Percentiles rank a stretch among this genome's conserved stretches.
Evolutionary conservation across 2,888 invertebrate genomes (phyloP).

Genomic region (Alloscopus bannaensis): DNA sequence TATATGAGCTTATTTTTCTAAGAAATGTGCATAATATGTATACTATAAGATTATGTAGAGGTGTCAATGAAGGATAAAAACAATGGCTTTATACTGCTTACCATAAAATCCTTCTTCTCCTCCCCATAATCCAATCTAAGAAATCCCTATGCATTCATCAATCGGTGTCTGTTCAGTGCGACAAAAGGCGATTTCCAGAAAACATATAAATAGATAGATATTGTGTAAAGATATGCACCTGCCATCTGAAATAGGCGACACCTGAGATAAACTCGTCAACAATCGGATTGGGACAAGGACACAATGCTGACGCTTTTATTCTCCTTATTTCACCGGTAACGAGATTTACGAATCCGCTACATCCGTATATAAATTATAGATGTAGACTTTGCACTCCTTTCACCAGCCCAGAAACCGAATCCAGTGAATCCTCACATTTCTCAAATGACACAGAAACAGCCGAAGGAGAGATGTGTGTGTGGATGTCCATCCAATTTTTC

Average conservation of each 20-base stretch:
- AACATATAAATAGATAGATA: too few relatives aligned
- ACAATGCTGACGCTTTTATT: slow-evolving; percentile 21
- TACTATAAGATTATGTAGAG: too few relatives aligned
- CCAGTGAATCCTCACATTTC: slow-evolving; percentile 12
- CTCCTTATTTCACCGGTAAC: background rate
- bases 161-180: slow-evolving; percentile 45
- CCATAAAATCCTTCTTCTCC: slow-evolving; percentile 8
- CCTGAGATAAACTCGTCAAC: slow-evolving; percentile 27
- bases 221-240: too few relatives aligned
- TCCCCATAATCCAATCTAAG: background rate
- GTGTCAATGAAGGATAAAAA: too few relatives aligned
- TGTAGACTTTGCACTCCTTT: too few relatives aligned
- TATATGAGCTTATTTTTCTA: too few relatives aligned
- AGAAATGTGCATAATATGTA: too few relatives aligned
- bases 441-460: background rate
- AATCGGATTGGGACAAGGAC: slow-evolving; percentile 31
- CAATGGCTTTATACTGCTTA: too few relatives aligned
- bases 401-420: too few relatives aligned
- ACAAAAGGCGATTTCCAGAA: too few relatives aligned
- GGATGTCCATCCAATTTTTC: slow-evolving; percentile 66
- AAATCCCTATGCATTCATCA: slow-evolving; percentile 54
- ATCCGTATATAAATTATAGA: too few relatives aligned
- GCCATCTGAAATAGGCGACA: too few relatives aligned
- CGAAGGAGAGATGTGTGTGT: background rate
- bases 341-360: background rate